Evolutionary conservation across 2,888 invertebrate species (phyloP).

Genomic region (Conistra vaccinii): DNA sequence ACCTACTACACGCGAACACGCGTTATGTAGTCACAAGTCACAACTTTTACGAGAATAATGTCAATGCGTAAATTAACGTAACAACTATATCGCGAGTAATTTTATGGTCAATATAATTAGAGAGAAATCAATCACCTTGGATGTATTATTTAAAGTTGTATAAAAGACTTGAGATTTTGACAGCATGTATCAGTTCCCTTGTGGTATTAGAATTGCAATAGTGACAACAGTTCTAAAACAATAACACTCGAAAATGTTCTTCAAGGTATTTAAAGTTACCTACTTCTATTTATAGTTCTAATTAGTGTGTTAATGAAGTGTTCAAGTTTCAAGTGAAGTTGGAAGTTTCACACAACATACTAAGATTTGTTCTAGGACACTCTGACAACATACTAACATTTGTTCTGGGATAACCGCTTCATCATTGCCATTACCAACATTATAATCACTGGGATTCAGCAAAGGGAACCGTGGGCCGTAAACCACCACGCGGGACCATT

Average conservation of each 20-base stretch:
- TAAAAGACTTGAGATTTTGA: slow-evolving; percentile 53
- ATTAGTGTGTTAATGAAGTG: background rate
- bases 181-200: slow-evolving; percentile 54
- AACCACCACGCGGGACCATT: too few species aligned
- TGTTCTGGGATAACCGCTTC: background rate
- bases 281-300: background rate
- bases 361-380: too few species aligned
- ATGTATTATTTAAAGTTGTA: slow-evolving; percentile 48
- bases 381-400: background rate
- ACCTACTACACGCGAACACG: slow-evolving; percentile 40
- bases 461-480: too few species aligned
- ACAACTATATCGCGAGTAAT: slow-evolving; percentile 36
- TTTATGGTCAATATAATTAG: slow-evolving; percentile 48
- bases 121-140: slow-evolving; percentile 67
- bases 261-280: slow-evolving; percentile 56
- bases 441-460: background rate
- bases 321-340: background rate
- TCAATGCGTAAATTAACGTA: slow-evolving; percentile 47
- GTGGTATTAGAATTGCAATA: slow-evolving; percentile 20
- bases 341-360: background rate
- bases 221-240: slow-evolving; percentile 5
- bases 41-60: slow-evolving; percentile 54
- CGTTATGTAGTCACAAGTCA: slow-evolving; percentile 41
- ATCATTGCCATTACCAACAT: background rate
- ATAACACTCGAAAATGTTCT: slow-evolving; percentile 53